phyloP scores from a whole-genome alignment of 2,113 vertebrate genomes.

The Pituophis catenifer region DNA sequence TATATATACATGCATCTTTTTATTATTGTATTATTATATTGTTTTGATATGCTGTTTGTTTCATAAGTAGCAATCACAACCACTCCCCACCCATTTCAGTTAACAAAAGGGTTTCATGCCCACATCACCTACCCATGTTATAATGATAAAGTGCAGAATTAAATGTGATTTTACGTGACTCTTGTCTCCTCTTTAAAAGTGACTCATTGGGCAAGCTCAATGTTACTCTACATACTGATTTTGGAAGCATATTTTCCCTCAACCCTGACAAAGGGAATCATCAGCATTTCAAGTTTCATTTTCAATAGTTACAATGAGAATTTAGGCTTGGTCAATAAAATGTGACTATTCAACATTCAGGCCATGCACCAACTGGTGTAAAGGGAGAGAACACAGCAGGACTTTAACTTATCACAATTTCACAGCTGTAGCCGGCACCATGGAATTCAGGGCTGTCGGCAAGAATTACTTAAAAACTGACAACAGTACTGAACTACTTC shows the following conservation, averaged over 20 bases:
- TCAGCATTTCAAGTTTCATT: conserved; percentile 27
- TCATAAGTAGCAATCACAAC: background rate
- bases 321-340: conserved; percentile 17
- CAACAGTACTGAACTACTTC: background rate
- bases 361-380: conserved; percentile 23
- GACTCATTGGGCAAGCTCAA: background rate
- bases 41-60: background rate
- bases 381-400: conserved; percentile 15
- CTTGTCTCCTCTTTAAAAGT: background rate
- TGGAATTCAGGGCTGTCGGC: conserved; percentile 6
- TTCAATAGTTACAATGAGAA: background rate
- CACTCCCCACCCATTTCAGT: background rate
- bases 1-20: background rate
- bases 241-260: background rate
- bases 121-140: background rate
- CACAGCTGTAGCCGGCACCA: conserved; percentile 35
- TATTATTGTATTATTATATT: background rate
- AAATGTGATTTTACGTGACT: background rate
- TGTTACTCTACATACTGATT: background rate
- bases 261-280: background rate
- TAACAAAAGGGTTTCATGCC: background rate
- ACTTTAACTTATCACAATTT: conserved; percentile 40
- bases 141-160: background rate
- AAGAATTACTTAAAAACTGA: conserved; percentile 26
- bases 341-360: conserved; percentile 44